These are phyloP conservation scores for Acipenser ruthenus DNA, from an alignment of 2,797 vertebrate genomes.

Conservation along the genomic window DNA sequence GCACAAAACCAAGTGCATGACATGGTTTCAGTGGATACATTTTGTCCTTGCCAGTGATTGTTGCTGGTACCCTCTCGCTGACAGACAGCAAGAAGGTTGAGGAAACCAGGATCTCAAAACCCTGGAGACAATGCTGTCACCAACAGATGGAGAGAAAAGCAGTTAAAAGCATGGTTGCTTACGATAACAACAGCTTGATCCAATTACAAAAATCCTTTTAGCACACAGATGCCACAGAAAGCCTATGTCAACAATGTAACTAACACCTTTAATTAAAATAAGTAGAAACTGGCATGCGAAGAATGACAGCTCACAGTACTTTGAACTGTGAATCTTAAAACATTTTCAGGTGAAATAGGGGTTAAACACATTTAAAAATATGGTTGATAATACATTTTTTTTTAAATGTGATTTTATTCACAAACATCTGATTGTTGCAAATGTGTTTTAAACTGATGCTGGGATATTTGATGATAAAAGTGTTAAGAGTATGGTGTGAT, in stretches of 20 bases:
- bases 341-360: slow-evolving; percentile 3
- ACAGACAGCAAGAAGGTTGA: not conserved
- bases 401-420: not conserved
- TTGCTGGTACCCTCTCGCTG: not conserved
- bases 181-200: slow-evolving; percentile 11
- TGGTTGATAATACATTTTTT: not conserved
- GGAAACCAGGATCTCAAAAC: not conserved
- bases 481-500: no score
- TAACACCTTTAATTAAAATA: slow-evolving; percentile 56
- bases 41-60: not conserved
- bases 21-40: not conserved
- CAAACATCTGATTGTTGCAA: no score
- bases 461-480: no score
- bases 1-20: no score
- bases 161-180: not conserved
- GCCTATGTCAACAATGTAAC: slow-evolving; percentile 34
- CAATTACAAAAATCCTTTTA: slow-evolving; percentile 30
- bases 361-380: not conserved
- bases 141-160: not conserved
- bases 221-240: slow-evolving; percentile 46
- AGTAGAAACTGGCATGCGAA: slow-evolving; percentile 38
- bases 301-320: not conserved
- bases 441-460: no score
- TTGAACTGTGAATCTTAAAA: slow-evolving; percentile 15
- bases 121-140: not conserved